Percentiles rank a stretch among this genome's conserved stretches.
Evolutionary conservation across 2,797 vertebrate genomes (phyloP).

Genomic region (Diglossa cyanea): DNA sequence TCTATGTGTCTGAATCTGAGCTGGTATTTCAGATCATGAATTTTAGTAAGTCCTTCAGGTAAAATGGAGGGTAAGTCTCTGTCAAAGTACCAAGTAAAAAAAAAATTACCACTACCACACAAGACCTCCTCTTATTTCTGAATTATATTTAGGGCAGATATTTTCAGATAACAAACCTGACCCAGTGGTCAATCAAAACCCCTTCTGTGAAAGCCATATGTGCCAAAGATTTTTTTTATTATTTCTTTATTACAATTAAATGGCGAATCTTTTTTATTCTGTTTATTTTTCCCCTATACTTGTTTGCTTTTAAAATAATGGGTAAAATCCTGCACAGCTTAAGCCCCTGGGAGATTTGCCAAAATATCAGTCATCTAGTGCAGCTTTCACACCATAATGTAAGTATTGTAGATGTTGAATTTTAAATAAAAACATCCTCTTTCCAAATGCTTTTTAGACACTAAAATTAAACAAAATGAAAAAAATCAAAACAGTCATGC

Average conservation of each 20-base stretch:
- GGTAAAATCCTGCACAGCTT: background rate
- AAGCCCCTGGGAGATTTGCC: constrained; percentile 6
- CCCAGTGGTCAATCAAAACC: background rate
- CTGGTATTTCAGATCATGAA: background rate
- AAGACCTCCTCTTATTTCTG: background rate
- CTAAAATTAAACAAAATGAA: background rate
- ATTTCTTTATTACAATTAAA: background rate
- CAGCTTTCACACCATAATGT: background rate
- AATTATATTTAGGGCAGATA: background rate
- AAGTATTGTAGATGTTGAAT: background rate
- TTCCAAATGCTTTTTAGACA: background rate
- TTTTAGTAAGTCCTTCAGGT: background rate
- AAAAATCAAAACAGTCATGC: background rate
- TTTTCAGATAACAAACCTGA: background rate
- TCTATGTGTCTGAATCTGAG: background rate
- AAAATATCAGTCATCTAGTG: constrained; percentile 20
- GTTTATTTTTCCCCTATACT: background rate
- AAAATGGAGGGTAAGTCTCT: background rate
- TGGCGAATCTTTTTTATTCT: background rate
- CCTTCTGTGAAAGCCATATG: background rate
- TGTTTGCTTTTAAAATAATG: constrained; percentile 35
- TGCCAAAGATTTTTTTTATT: background rate
- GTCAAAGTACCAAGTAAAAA: background rate
- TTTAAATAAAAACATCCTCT: constrained; percentile 42
- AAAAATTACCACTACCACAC: background rate